Evolutionary conservation across 2,113 vertebrate species (phyloP), one percentile per base, ranked within the genome.

Genomic region (Petrocephalus zakoni): DNA sequence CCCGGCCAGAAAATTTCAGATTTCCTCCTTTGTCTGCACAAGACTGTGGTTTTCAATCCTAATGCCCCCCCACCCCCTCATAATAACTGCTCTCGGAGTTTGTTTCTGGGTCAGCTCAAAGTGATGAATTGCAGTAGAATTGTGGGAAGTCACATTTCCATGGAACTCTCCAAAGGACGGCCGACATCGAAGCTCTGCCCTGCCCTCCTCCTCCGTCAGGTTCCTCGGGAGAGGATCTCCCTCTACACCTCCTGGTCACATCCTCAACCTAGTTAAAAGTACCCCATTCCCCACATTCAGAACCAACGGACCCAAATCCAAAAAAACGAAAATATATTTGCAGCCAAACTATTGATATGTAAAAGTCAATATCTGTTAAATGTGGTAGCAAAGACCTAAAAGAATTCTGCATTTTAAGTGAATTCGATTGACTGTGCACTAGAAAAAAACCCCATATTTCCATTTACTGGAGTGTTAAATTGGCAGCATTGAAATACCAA

Each of bases 1-100:
- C 34, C 87, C 37, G 29, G 61, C 87, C 89, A 90, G 61, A 53
- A 37, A 21, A 85, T 52, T 72, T 90, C 58, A 85, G 17, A 88
- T 49, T 25, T 56, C 17, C 2, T 56, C 55, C 85, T 87, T 87
- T 49, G 37, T 68, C 78, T n/a, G 8, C 68, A 15, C 75, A 42
- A 55, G 6, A 53, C 22, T 85, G 29, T 75, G 68, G 29, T 22
- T 53, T 82, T 42, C 68, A 75, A 19, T 82, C 22, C 21, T 42
- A n/a, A 82, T 2, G 0, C 81, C 21, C 61, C n/a, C 42, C 56
- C 86, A 5, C 55, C 83, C 61, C 88, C 87, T 37, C 55, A 37
- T 56, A 34, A 55, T 83, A 61, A 72, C 55, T 37, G 19, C n/a
- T 34, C 19, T 15, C 29, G n/a, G 49, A 29, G 81, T 53, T 86